Evolutionary conservation across 1,140 invertebrate species (phyloP).

Genomic region (Araneus ventricosus): DNA sequence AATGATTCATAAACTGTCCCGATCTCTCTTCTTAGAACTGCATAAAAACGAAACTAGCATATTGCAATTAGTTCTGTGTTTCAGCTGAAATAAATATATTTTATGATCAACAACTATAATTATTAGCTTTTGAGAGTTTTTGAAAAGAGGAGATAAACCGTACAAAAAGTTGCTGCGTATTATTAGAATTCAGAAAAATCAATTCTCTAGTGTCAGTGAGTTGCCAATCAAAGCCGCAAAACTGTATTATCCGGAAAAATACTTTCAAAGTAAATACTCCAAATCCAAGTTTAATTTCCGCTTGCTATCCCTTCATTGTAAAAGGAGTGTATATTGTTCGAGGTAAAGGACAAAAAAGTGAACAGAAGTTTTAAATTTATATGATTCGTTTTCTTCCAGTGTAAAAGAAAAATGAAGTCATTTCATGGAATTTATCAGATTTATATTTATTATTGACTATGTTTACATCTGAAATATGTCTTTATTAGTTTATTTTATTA

Average conservation of each 20-base stretch:
- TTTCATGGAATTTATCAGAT: too few relatives aligned
- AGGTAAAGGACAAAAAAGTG: background rate
- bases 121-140: background rate
- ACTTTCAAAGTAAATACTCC: constrained; percentile 17
- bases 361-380: background rate
- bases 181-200: background rate
- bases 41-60: too few relatives aligned
- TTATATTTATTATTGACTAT: too few relatives aligned
- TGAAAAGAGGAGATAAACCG: background rate
- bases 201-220: background rate
- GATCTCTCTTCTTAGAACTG: too few relatives aligned
- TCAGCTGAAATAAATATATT: too few relatives aligned
- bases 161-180: background rate
- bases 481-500: too few relatives aligned
- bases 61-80: too few relatives aligned
- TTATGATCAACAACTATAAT: background rate
- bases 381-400: background rate
- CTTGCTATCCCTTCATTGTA: background rate
- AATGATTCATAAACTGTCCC: too few relatives aligned
- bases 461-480: too few relatives aligned
- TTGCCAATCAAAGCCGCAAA: constrained; percentile 1
- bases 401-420: too few relatives aligned
- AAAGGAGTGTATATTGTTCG: background rate
- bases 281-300: constrained; percentile 17
- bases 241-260: constrained; percentile 13